These are phyloP conservation scores for Argentina silus DNA, from an alignment of 2,797 vertebrate genomes.

Conservation along the genomic window DNA sequence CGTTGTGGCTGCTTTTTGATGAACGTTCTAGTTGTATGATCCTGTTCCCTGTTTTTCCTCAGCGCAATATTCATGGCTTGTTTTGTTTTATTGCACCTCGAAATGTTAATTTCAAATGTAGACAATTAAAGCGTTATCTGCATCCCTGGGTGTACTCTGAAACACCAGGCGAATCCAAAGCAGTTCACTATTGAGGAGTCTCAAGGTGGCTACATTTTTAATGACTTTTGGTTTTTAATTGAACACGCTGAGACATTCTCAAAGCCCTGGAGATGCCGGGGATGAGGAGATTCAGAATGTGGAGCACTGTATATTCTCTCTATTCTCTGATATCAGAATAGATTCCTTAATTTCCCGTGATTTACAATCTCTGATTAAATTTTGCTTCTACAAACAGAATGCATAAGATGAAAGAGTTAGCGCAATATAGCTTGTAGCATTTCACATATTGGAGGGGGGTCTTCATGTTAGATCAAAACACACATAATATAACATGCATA, in stretches of 20 bases:
- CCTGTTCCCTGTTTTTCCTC: background rate
- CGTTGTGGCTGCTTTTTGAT: slow-evolving; percentile 11
- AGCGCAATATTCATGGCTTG: slow-evolving; percentile 11
- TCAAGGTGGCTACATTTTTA: slow-evolving; percentile 60
- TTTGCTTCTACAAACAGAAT: slow-evolving; percentile 14
- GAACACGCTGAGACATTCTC: slow-evolving; percentile 58
- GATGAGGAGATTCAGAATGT: slow-evolving; percentile 45
- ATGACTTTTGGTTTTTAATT: slow-evolving; percentile 63
- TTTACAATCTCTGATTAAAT: slow-evolving; percentile 34
- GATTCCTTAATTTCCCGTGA: slow-evolving; percentile 40
- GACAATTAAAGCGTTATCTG: slow-evolving; percentile 32
- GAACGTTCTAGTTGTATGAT: slow-evolving; percentile 15
- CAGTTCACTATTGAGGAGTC: slow-evolving; percentile 22
- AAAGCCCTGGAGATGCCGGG: slow-evolving; percentile 51
- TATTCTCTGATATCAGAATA: slow-evolving; percentile 29
- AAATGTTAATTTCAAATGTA: slow-evolving; percentile 30
- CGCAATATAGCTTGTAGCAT: slow-evolving; percentile 28
- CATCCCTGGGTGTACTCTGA: slow-evolving; percentile 34
- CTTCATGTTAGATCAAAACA: slow-evolving; percentile 57
- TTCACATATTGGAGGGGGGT: slow-evolving; percentile 17
- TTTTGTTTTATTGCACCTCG: slow-evolving; percentile 31
- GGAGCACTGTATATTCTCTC: slow-evolving; percentile 37
- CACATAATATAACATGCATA: slow-evolving; percentile 44
- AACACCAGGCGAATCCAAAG: slow-evolving; percentile 40
- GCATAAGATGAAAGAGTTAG: slow-evolving; percentile 25